Percentiles rank a stretch among this genome's conserved stretches.
phyloP scores from a whole-genome alignment of 2,888 invertebrate genomes.

The Tipula confusa region DNA sequence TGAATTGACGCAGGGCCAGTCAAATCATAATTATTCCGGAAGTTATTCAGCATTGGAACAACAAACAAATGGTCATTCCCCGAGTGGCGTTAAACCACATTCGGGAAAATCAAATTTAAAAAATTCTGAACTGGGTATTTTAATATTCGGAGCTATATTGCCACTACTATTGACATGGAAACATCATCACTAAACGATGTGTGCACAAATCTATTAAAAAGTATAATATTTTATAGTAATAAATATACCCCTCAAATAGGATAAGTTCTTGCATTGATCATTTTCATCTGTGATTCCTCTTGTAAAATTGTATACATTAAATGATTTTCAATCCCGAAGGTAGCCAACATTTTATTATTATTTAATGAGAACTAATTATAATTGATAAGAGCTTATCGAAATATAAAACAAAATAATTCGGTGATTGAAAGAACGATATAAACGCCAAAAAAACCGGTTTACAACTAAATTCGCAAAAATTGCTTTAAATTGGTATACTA shows the following conservation, averaged over 20 bases:
- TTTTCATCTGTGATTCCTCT: no score
- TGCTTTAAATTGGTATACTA: no score
- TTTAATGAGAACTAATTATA: no score
- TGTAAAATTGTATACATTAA: no score
- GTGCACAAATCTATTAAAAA: neutral
- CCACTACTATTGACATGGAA: conserved; percentile 88
- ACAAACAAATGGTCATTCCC: conserved; percentile 40
- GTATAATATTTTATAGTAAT: neutral
- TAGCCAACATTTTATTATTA: no score
- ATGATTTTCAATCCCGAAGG: no score
- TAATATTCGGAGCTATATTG: conserved; percentile 81
- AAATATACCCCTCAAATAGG: neutral
- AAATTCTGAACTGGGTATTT: conserved; percentile 71
- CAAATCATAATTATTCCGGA: conserved; percentile 39
- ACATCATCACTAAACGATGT: conserved; percentile 70
- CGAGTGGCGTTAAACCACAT: conserved; percentile 32
- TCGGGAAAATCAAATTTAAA: conserved; percentile 55
- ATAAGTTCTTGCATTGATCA: neutral
- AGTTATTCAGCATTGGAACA: conserved; percentile 44
- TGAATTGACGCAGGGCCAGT: conserved; percentile 68
- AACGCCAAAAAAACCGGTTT: no score
- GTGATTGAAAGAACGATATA: no score
- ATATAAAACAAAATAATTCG: no score
- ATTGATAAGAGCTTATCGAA: no score
- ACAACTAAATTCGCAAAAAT: no score